Base-by-base conservation (phyloP, 2,113 vertebrate species). In the Silurus meridionalis region DNA sequence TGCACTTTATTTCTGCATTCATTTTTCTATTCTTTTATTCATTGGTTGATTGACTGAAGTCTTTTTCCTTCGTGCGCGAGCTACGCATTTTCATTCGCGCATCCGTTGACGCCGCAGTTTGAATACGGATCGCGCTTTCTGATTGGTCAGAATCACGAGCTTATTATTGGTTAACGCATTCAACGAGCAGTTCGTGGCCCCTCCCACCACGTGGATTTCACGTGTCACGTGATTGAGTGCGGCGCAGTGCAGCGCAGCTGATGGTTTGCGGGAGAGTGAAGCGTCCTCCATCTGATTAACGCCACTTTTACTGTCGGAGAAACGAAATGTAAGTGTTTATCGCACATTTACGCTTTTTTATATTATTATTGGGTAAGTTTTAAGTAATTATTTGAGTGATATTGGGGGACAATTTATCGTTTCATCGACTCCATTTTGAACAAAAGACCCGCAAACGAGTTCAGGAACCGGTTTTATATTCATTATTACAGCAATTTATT, bases 151-250 rank as follows among this genome's bases (percentile, higher is more conserved):
- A 19, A 0, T 5, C 8, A 0, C 25, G 60, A 57, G 4, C 3
- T 80, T 48, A 46, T 48, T 28, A 80, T 80, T 80, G 78, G 78
- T 48, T 58, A 4, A 37, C 23, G 28, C 4, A 48, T 46, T 28
- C 19, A 0, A 15, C 0, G 17, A 2, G 5, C 1, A 37, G 19
- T 0, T 19, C 1, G 17, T 6, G 48, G 48, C 1, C 10, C 58
- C 83, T 23, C 83, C 83, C 37, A 37, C n/a, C 25, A 10, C n/a
- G 4, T 9, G 1, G 1, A 28, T 21, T 37, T 25, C 5, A 0
- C 17, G 6, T 8, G 23, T 28, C 57, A 17, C 74, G 15, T n/a
- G 46, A 15, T 21, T 19, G 58, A 63, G 58, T 21, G n/a, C 46
- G 4, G 23, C 21, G 37, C 37, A 37, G 37, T 37, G 37, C 19